Percentiles rank a stretch among this genome's conserved stretches.
phyloP scores from a whole-genome alignment of 2,888 invertebrate species.

The Bombylius discolor region DNA sequence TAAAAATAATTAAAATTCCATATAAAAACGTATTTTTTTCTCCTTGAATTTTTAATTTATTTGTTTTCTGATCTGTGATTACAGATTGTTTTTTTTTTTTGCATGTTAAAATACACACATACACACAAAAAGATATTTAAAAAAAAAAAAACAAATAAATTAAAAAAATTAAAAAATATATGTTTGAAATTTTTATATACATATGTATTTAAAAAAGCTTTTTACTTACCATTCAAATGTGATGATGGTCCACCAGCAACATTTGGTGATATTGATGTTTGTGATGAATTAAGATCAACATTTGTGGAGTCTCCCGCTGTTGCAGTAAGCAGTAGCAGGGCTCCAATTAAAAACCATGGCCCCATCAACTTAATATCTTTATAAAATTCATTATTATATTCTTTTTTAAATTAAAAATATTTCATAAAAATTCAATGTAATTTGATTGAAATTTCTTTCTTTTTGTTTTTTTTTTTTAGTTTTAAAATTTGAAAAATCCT shows the following conservation, averaged over 20 bases:
- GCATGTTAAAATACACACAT: too few relatives aligned
- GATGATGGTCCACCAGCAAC: conserved; percentile 22
- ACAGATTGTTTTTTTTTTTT: too few relatives aligned
- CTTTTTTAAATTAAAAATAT: too few relatives aligned
- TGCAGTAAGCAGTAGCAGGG: conserved; percentile 37
- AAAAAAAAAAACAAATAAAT: background rate
- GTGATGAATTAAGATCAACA: conserved; percentile 1
- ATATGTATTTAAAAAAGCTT: background rate
- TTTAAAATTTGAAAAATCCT: too few relatives aligned
- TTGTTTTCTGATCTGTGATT: too few relatives aligned
- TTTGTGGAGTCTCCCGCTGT: conserved; percentile 37
- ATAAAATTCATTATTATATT: conserved; percentile 16
- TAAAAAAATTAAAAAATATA: background rate
- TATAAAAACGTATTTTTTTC: background rate
- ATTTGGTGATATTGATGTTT: conserved; percentile 5
- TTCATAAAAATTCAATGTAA: too few relatives aligned
- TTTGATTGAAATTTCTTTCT: too few relatives aligned
- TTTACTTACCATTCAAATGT: conserved; percentile 29
- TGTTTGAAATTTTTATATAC: background rate
- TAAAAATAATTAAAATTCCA: background rate
- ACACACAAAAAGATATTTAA: too few relatives aligned
- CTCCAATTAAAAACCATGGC: conserved; percentile 36
- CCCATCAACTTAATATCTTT: conserved; percentile 35
- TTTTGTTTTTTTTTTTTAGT: too few relatives aligned
- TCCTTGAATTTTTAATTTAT: too few relatives aligned